Evolutionary conservation across 2,888 invertebrate genomes (phyloP).

Genomic region (Herminia tarsipennalis): DNA sequence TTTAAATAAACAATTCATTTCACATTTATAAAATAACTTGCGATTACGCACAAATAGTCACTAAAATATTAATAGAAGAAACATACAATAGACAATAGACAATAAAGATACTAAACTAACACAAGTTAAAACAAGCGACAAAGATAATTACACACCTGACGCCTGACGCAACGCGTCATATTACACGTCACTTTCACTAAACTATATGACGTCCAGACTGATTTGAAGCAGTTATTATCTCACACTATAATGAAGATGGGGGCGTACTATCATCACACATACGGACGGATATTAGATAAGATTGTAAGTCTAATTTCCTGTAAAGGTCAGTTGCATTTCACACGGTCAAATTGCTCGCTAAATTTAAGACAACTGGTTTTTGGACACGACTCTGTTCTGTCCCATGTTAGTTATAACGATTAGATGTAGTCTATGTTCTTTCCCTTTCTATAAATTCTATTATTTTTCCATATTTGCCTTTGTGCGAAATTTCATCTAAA

Average conservation of each 20-base stretch:
- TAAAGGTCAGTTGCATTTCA: slow-evolving; percentile 15
- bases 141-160: slow-evolving; percentile 29
- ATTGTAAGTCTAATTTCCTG: slow-evolving; percentile 11
- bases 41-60: no score
- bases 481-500: no score
- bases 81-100: slow-evolving; percentile 3
- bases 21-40: no score
- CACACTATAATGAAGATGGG: slow-evolving; percentile 30
- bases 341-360: neutral
- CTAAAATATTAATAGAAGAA: no score
- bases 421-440: no score
- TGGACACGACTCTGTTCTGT: no score
- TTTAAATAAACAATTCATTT: no score
- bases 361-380: no score
- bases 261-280: slow-evolving; percentile 31
- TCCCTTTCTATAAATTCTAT: no score
- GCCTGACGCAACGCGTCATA: slow-evolving; percentile 36
- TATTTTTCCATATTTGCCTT: no score
- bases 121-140: slow-evolving; percentile 15
- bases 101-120: slow-evolving; percentile 13
- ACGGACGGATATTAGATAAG: slow-evolving; percentile 30
- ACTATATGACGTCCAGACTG: slow-evolving; percentile 39
- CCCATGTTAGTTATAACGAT: no score
- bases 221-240: slow-evolving; percentile 33
- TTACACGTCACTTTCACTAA: slow-evolving; percentile 43